A percentile compares a stretch with the other conserved stretches of the same genome.
phyloP scores from a whole-genome alignment of 37 sponge, comb jelly and placozoan genomes.

The Cliona cf. orientalis region DNA sequence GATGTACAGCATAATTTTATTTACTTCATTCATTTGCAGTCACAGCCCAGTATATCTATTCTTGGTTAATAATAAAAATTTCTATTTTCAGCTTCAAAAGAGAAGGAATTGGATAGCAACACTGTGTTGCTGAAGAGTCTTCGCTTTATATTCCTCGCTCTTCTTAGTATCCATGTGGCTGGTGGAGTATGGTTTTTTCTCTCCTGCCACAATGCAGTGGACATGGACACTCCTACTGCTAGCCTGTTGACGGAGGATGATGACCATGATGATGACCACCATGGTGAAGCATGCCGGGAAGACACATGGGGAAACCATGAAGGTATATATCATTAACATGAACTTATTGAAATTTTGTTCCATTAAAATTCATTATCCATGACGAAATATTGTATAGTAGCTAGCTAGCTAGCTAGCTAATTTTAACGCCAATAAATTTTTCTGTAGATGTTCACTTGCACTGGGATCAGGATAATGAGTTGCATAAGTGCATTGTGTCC shows the following conservation, averaged over 20 bases:
- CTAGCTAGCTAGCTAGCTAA: too few species aligned
- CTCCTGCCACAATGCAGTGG: constrained; percentile 46
- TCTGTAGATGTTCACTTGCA: constrained; percentile 45
- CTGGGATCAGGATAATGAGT: neutral
- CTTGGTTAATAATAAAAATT: neutral
- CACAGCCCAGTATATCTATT: neutral
- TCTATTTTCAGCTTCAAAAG: constrained; percentile 12
- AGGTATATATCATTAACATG: neutral
- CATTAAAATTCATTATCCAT: too few species aligned
- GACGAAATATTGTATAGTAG: too few species aligned
- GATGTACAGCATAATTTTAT: neutral
- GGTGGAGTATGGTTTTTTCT: constrained; percentile 60
- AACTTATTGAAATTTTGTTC: neutral
- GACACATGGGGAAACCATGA: constrained; percentile 48
- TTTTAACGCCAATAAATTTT: too few species aligned
- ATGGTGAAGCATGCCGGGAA: neutral
- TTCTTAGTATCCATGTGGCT: constrained; percentile 46
- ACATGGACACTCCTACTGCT: too few species aligned
- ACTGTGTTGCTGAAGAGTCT: constrained; percentile 45
- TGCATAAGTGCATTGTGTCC: constrained; percentile 49
- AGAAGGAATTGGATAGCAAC: constrained; percentile 47
- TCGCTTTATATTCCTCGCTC: constrained; percentile 31
- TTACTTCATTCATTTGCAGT: neutral
- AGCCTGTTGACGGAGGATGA: too few species aligned
- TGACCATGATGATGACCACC: too few species aligned